Base-by-base conservation (phyloP, 2,888 invertebrate species). In the Bedellia somnulentella region DNA sequence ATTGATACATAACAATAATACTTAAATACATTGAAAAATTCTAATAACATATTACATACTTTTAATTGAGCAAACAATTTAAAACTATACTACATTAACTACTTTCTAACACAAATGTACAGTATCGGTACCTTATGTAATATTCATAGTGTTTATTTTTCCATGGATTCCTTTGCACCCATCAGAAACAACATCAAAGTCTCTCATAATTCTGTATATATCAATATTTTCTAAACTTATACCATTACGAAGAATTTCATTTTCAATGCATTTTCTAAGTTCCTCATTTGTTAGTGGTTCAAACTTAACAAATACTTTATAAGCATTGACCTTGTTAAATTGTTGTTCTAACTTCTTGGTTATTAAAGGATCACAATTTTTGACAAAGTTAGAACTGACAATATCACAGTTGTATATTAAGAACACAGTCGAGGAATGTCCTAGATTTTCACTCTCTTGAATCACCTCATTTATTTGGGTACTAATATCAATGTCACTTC, bases 81-180 rank as follows among this genome's bases (percentile, higher is more conserved):
- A n/a, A n/a, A n/a, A n/a, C n/a, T n/a, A n/a, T n/a, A n/a, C n/a
- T n/a, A n/a, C n/a, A n/a, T n/a, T n/a, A n/a, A n/a, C n/a, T n/a
- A n/a, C n/a, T n/a, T n/a, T n/a, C n/a, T n/a, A n/a, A n/a, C n/a
- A n/a, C n/a, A n/a, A n/a, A n/a, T n/a, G n/a, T n/a, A n/a, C n/a
- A n/a, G n/a, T 36, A 26, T 30, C 1, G 9, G 36, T 39, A 32
- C 29, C 25, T 26, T 31, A 52, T 32, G 45, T 38, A 42, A 49
- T 57, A 39, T 63, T 67, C 32, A 73, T 6, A 18, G 18, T 18
- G 5, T 18, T 18, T 6, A 18, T 57, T 51, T 68, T 76, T 31
- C 51, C 55, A 37, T 68, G 47, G 16, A 76, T 73, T 39, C 70
- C 60, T 59, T 76, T 77, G 44, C 76, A 76, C 15, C 76, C 75